phyloP scores from a whole-genome alignment of 2,113 vertebrate genomes.

The Seriola quinqueradiata region DNA sequence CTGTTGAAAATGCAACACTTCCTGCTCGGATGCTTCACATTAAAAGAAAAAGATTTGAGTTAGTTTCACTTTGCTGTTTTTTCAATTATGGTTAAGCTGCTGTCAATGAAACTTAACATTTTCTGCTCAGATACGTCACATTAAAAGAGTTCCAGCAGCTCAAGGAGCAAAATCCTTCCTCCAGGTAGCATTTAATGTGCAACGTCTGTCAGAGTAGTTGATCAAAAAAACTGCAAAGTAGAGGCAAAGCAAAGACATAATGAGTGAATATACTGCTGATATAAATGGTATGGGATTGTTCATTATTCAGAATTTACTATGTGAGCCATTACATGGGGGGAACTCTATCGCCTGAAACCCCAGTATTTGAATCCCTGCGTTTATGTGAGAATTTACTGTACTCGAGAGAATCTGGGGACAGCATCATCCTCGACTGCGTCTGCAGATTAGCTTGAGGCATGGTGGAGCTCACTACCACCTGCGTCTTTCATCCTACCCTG shows the following conservation, averaged over 20 bases:
- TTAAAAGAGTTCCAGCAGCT: background rate
- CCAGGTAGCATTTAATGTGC: background rate
- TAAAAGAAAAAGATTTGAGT: background rate
- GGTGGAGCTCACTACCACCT: slow-evolving; percentile 54
- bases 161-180: background rate
- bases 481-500: slow-evolving; percentile 66
- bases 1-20: background rate
- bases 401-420: slow-evolving; percentile 36
- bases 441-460: slow-evolving; percentile 61
- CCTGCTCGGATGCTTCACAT: background rate
- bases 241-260: background rate
- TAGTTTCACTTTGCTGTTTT: background rate
- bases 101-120: background rate
- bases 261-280: background rate
- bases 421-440: slow-evolving; percentile 42
- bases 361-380: background rate
- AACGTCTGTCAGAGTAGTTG: background rate
- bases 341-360: background rate
- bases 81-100: background rate
- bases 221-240: background rate
- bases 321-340: background rate
- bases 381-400: slow-evolving; percentile 24
- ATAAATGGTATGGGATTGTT: background rate
- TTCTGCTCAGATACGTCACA: background rate
- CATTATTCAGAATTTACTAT: slow-evolving; percentile 4